Evolutionary conservation across 2,888 invertebrate species (phyloP).

Genomic region (Anagyrus pseudococci): DNA sequence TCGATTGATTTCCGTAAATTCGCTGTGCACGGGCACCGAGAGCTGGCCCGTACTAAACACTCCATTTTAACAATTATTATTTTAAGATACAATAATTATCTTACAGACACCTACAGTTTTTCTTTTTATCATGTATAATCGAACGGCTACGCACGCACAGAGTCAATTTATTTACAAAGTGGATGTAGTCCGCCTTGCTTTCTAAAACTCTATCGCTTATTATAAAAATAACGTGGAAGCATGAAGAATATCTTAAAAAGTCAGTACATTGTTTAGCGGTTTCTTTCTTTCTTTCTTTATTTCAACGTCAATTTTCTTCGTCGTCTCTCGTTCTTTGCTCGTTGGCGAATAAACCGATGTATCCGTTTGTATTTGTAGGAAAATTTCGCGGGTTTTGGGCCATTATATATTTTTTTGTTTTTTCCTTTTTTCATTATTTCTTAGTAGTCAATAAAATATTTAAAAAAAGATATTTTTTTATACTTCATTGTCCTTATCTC

Average conservation of each 20-base stretch:
- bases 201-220: constrained; percentile 38
- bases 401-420: constrained; percentile 7
- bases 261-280: constrained; percentile 31
- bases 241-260: constrained; percentile 41
- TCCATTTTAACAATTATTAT: constrained; percentile 28
- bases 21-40: too few relatives aligned
- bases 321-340: constrained; percentile 12
- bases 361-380: constrained; percentile 10
- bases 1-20: too few relatives aligned
- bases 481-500: too few relatives aligned
- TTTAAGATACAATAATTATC: constrained; percentile 37
- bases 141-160: constrained; percentile 44
- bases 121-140: constrained; percentile 35
- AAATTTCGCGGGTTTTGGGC: constrained; percentile 9
- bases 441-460: constrained; percentile 27
- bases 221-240: constrained; percentile 45
- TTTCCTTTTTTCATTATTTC: constrained; percentile 11
- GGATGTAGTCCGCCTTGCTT: constrained; percentile 44
- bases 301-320: neutral
- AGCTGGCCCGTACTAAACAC: constrained; percentile 23
- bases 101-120: constrained; percentile 41
- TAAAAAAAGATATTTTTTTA: constrained; percentile 17
- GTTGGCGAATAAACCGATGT: constrained; percentile 15
- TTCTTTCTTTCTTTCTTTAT: constrained; percentile 9
- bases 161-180: constrained; percentile 53